phyloP scores from a whole-genome alignment of 2,797 vertebrate genomes.

The Enteromius radiatus region DNA sequence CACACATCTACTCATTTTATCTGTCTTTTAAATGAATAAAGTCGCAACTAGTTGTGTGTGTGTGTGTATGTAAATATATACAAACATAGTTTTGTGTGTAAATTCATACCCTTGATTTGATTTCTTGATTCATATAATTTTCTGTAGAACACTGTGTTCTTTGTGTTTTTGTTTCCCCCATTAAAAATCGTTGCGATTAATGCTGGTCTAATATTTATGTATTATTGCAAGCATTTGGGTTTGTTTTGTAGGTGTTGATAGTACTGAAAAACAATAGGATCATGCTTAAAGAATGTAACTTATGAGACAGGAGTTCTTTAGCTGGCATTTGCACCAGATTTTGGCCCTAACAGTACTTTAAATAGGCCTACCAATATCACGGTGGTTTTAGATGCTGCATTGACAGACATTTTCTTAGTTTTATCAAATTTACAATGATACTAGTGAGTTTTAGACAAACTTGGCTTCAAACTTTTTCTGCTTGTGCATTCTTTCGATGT shows the following conservation, averaged over 20 bases:
- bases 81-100: conserved; percentile 26
- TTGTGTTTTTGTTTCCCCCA: not conserved
- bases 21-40: conserved; percentile 19
- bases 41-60: conserved; percentile 1
- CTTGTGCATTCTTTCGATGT: too few species aligned
- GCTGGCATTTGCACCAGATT: not conserved
- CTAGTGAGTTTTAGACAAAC: not conserved
- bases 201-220: not conserved
- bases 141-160: conserved; percentile 1
- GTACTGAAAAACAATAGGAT: not conserved
- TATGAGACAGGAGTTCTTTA: not conserved
- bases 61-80: conserved; percentile 16
- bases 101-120: not conserved
- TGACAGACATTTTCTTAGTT: not conserved
- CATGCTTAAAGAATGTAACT: not conserved
- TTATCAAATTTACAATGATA: not conserved
- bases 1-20: conserved; percentile 14
- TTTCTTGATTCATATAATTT: conserved; percentile 10
- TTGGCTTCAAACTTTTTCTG: too few species aligned
- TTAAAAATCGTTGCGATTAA: conserved; percentile 41
- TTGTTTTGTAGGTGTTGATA: not conserved
- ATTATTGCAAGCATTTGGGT: not conserved
- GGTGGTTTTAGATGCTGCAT: not conserved
- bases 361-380: not conserved
- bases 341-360: not conserved